Evolutionary conservation across 2,113 vertebrate species (phyloP).

Genomic region (Lutjanus erythropterus): DNA sequence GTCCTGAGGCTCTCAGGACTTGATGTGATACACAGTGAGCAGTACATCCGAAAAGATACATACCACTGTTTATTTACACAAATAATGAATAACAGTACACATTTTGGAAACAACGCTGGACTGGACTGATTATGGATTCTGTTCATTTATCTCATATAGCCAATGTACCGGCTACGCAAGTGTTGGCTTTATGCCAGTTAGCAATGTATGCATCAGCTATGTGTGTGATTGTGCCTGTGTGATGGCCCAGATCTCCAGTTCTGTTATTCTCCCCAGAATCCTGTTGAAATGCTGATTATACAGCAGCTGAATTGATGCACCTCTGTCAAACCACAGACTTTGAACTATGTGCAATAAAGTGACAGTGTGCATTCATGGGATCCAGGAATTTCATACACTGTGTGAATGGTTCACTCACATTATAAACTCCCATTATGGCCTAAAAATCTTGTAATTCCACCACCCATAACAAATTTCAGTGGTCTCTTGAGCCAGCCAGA

Average conservation of each 20-base stretch:
- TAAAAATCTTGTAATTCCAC: slow-evolving; percentile 13
- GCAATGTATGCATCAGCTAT: neutral
- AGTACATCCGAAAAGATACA: no score
- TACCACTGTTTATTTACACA: neutral
- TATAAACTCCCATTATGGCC: neutral
- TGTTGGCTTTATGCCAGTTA: neutral
- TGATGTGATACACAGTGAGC: no score
- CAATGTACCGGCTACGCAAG: neutral
- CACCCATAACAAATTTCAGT: slow-evolving; percentile 10
- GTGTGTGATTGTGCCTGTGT: neutral
- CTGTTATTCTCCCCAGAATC: no score
- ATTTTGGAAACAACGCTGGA: no score
- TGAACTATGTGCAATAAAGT: neutral
- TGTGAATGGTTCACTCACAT: neutral
- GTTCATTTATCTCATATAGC: neutral
- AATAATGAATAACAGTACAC: neutral
- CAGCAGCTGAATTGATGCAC: neutral
- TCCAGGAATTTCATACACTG: neutral
- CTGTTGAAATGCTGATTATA: neutral
- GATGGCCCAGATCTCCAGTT: neutral
- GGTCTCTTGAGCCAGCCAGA: slow-evolving; percentile 34
- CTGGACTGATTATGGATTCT: no score
- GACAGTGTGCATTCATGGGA: neutral
- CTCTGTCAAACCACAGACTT: neutral
- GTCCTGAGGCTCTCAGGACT: no score